phyloP scores from a whole-genome alignment of 2,113 vertebrate species.

The Semnornis frantzii region DNA sequence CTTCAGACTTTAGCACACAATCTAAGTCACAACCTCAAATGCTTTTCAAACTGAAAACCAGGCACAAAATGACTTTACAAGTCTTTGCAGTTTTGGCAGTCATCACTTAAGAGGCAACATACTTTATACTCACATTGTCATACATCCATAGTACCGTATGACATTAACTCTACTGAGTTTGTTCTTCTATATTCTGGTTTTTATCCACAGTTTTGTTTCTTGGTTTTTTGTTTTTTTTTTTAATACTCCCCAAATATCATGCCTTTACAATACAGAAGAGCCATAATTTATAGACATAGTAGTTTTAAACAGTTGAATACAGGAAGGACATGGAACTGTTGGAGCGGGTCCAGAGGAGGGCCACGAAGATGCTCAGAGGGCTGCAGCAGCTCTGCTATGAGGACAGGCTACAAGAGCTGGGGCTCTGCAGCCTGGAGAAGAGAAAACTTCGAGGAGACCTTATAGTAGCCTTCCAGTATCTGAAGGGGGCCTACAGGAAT shows the following conservation, averaged over 20 bases:
- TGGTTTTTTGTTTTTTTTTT: neutral
- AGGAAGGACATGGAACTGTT: too few relatives aligned
- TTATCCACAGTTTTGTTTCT: neutral
- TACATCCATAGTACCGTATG: neutral
- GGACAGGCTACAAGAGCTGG: too few relatives aligned
- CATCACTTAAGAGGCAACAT: neutral
- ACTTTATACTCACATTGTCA: neutral
- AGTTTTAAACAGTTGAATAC: conserved; percentile 25
- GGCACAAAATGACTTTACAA: neutral
- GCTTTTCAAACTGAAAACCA: neutral
- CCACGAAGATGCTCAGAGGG: too few relatives aligned
- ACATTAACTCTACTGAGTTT: neutral
- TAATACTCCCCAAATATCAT: neutral
- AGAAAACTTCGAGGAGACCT: too few relatives aligned
- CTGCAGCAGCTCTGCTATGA: too few relatives aligned
- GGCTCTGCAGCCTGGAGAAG: too few relatives aligned
- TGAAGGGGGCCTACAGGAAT: too few relatives aligned
- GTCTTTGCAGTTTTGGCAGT: neutral
- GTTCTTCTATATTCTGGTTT: neutral
- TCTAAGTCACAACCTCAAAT: neutral
- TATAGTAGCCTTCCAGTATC: too few relatives aligned
- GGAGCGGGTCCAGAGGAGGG: too few relatives aligned
- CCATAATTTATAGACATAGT: neutral
- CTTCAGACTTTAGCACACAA: neutral
- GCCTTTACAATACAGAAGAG: neutral